A percentile compares a stretch with the other conserved stretches of the same genome.
Conservation (phyloP, 2,888 invertebrate species). For the Sinelater perroti region DNA sequence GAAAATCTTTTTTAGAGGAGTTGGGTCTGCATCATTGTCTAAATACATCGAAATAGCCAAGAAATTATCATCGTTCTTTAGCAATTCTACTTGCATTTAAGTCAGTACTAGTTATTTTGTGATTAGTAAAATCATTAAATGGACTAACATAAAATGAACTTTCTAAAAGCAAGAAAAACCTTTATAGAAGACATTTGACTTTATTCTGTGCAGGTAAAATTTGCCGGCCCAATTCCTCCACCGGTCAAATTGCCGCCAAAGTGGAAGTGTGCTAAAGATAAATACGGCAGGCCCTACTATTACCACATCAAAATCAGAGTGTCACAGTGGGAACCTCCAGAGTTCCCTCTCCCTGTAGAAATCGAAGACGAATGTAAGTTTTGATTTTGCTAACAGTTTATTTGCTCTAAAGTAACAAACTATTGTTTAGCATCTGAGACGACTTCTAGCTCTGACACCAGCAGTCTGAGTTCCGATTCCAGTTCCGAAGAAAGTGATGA, state of each 20-base stretch:
- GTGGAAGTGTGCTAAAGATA: slow-evolving; percentile 88
- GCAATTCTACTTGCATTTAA: no score
- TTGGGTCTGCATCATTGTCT: no score
- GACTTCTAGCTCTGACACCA: slow-evolving; percentile 57
- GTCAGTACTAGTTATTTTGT: no score
- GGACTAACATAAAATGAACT: no score
- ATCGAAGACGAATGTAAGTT: slow-evolving; percentile 33
- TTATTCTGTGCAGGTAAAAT: slow-evolving; percentile 51
- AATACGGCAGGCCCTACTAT: slow-evolving; percentile 87
- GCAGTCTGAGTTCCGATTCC: slow-evolving; percentile 60
- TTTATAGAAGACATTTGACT: no score
- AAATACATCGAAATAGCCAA: no score
- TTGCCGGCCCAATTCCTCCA: slow-evolving; percentile 60
- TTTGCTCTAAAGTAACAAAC: slow-evolving; percentile 4
- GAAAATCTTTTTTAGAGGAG: no score
- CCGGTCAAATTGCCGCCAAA: slow-evolving; percentile 77
- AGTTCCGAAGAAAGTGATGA: slow-evolving; percentile 60
- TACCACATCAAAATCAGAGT: slow-evolving; percentile 84
- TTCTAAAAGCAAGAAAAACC: no score
- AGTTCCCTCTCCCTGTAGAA: slow-evolving; percentile 46
- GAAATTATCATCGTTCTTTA: no score
- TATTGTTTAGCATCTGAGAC: slow-evolving; percentile 52
- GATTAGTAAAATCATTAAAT: no score
- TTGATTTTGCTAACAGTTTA: slow-evolving; percentile 1
- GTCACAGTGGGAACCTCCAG: slow-evolving; percentile 82